Conservation (phyloP, 1,140 invertebrate genomes). For the Rhopalosiphum padi region DNA sequence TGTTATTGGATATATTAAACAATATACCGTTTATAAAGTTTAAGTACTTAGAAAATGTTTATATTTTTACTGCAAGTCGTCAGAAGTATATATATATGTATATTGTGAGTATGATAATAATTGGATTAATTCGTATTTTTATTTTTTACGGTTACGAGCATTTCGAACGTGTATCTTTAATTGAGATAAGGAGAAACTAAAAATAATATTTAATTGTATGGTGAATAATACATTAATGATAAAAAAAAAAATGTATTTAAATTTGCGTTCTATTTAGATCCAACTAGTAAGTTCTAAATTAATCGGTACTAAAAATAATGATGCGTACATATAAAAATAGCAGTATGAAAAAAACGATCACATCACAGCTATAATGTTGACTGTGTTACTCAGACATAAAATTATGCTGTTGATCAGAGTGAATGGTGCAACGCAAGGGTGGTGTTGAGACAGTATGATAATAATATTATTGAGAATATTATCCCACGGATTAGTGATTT, state of each 20-base stretch:
- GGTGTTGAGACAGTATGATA: not conserved
- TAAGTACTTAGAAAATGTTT: not conserved
- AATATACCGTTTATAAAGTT: not conserved
- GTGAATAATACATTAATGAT: slow-evolving; percentile 10
- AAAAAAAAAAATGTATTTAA: not conserved
- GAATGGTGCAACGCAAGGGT: not conserved
- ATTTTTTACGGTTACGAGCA: not conserved
- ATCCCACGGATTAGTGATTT: not conserved
- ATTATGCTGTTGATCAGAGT: not conserved
- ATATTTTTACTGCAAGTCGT: not conserved
- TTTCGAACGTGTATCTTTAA: not conserved
- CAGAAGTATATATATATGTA: not conserved
- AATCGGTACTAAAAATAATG: slow-evolving; percentile 20
- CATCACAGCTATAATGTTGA: not conserved
- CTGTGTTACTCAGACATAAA: not conserved
- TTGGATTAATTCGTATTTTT: not conserved
- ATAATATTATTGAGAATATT: no score
- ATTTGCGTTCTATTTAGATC: not conserved
- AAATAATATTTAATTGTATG: not conserved
- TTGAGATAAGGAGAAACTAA: not conserved
- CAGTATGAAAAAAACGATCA: not conserved
- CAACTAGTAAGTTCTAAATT: not conserved
- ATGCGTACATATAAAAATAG: slow-evolving; percentile 13
- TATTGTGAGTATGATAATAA: not conserved
- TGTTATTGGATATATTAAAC: not conserved